Percentiles rank a stretch among this genome's conserved stretches.
Evolutionary conservation across 2,888 invertebrate genomes (phyloP).

Genomic region (Metellina segmentata): DNA sequence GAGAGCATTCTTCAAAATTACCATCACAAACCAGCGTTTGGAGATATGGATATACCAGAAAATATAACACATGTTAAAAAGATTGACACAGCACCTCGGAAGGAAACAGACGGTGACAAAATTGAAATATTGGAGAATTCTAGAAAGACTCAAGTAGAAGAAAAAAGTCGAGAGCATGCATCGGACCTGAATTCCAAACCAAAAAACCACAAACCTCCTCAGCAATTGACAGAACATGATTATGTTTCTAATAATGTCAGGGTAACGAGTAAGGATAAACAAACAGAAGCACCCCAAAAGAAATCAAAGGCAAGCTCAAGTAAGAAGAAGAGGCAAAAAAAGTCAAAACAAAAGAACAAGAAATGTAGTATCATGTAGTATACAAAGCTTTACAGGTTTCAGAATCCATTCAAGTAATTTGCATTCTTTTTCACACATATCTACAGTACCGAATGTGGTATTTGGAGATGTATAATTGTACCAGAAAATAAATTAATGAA

Average conservation of each 20-base stretch:
- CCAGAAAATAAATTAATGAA: conserved; percentile 14
- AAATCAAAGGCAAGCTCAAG: neutral
- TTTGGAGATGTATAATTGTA: neutral
- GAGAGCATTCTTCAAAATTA: no score
- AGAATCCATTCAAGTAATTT: neutral
- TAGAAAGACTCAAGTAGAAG: neutral
- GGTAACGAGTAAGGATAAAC: neutral
- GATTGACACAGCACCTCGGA: no score
- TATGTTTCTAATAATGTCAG: conserved; percentile 11
- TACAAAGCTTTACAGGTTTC: neutral
- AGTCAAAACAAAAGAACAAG: neutral
- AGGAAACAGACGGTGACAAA: neutral
- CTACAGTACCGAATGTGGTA: neutral
- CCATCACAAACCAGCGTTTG: no score
- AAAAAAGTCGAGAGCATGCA: neutral
- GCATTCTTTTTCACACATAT: neutral
- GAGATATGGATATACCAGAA: no score
- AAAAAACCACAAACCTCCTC: neutral
- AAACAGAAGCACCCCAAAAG: neutral
- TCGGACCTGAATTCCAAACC: neutral
- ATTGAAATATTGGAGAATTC: neutral
- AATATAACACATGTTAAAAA: no score
- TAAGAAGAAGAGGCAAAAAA: conserved; percentile 6
- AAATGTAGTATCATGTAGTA: conserved; percentile 1
- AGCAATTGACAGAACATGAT: neutral